Conservation (phyloP, 2,888 invertebrate species). For the Epistrophe grossulariae region DNA sequence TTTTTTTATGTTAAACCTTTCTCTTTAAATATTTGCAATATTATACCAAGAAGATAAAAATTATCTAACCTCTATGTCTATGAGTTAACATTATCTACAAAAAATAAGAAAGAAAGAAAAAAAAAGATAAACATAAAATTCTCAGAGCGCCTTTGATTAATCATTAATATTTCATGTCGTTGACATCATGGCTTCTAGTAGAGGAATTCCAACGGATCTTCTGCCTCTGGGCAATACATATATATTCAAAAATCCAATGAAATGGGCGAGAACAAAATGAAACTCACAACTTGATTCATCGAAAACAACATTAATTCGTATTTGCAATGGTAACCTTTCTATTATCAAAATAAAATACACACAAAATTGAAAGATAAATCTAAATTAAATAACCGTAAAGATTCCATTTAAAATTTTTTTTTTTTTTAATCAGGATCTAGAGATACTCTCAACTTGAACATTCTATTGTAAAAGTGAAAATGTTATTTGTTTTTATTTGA, state of each 20-base stretch:
- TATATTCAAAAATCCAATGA: background rate
- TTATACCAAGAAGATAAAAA: background rate
- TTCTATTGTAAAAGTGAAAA: slow-evolving; percentile 53
- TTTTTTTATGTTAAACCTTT: slow-evolving; percentile 12
- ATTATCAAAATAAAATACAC: background rate
- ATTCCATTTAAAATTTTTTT: background rate
- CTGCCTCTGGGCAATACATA: slow-evolving; percentile 10
- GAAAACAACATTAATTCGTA: background rate
- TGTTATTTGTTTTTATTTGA: slow-evolving; percentile 1
- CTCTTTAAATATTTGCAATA: slow-evolving; percentile 16
- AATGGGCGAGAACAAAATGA: background rate
- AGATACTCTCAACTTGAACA: slow-evolving; percentile 7
- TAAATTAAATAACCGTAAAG: background rate
- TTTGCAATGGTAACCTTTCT: background rate
- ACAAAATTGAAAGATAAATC: background rate
- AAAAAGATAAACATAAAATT: background rate
- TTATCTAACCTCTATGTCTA: slow-evolving; percentile 3
- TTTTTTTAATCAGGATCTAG: background rate
- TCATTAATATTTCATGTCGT: slow-evolving; percentile 46
- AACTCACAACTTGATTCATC: slow-evolving; percentile 20
- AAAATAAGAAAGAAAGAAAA: background rate
- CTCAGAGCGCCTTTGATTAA: slow-evolving; percentile 40
- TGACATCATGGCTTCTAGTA: slow-evolving; percentile 31
- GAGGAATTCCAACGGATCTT: slow-evolving; percentile 9
- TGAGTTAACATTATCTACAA: background rate